These are phyloP conservation scores for Drosophila pruinosa DNA, from an alignment of 1,140 invertebrate genomes.

Conservation along the genomic window DNA sequence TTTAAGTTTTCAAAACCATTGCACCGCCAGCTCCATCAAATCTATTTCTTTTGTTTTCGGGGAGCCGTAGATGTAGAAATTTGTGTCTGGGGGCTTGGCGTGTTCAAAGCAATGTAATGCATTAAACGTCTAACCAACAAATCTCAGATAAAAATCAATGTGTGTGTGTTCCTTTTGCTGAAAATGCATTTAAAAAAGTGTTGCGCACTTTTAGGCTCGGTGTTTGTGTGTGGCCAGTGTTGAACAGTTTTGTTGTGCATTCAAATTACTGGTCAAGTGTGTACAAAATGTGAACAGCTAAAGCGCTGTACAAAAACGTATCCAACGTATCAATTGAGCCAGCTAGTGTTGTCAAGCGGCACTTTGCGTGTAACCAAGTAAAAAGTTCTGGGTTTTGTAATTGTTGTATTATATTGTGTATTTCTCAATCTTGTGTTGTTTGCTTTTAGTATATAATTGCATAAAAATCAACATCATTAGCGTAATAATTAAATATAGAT, in stretches of 20 bases:
- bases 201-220: not conserved
- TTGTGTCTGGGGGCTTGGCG: slow-evolving; percentile 6
- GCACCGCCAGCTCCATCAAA: slow-evolving; percentile 21
- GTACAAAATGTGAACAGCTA: not conserved
- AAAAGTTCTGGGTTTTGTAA: slow-evolving; percentile 60
- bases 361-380: slow-evolving; percentile 24
- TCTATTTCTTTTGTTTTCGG: not conserved
- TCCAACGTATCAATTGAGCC: not conserved
- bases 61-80: slow-evolving; percentile 23
- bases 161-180: not conserved
- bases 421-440: slow-evolving; percentile 70
- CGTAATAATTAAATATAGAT: slow-evolving; percentile 64
- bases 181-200: slow-evolving; percentile 1
- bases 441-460: slow-evolving; percentile 74
- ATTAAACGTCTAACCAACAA: slow-evolving; percentile 7
- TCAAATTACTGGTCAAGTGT: not conserved
- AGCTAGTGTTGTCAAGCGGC: not conserved
- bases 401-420: slow-evolving; percentile 76
- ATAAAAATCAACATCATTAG: slow-evolving; percentile 77
- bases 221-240: not conserved
- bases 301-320: not conserved
- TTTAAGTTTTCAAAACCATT: slow-evolving; percentile 72
- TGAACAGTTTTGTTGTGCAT: not conserved
- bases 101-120: slow-evolving; percentile 11
- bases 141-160: slow-evolving; percentile 12